Evolutionary conservation across 2,113 vertebrate genomes (phyloP).

Genomic region (Heloderma charlesbogerti): DNA sequence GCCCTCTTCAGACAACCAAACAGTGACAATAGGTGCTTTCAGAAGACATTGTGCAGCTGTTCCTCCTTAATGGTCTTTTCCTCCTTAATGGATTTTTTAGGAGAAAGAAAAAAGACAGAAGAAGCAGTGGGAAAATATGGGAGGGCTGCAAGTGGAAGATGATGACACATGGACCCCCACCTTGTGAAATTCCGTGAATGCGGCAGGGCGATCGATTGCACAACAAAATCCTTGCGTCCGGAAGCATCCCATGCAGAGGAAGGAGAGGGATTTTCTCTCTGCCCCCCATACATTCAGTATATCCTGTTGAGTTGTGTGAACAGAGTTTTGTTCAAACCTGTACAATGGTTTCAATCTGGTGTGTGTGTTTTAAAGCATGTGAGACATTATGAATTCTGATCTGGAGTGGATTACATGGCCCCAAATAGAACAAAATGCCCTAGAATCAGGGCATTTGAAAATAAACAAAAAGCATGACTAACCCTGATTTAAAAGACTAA

Average conservation of each 20-base stretch:
- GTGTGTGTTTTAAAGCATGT: background rate
- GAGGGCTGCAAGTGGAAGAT: no score
- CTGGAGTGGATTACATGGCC: background rate
- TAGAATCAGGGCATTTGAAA: background rate
- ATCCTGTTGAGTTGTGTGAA: background rate
- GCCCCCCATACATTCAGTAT: background rate
- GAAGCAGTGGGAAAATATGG: no score
- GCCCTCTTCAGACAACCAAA: background rate
- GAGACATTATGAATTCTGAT: background rate
- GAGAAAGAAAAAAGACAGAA: no score
- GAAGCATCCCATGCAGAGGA: no score
- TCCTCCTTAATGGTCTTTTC: no score
- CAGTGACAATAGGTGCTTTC: background rate
- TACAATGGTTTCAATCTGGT: background rate
- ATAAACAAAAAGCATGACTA: slow-evolving; percentile 4
- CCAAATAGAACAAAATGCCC: background rate
- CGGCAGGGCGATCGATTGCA: no score
- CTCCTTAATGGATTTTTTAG: no score
- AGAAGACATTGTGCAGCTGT: no score
- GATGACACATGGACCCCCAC: no score
- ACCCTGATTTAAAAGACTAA: background rate
- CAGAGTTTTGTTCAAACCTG: background rate
- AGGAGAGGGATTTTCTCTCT: no score
- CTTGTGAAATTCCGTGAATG: no score
- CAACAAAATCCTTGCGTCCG: no score